Conservation (phyloP, 2,113 vertebrate species). For the Gymnogyps californianus region DNA sequence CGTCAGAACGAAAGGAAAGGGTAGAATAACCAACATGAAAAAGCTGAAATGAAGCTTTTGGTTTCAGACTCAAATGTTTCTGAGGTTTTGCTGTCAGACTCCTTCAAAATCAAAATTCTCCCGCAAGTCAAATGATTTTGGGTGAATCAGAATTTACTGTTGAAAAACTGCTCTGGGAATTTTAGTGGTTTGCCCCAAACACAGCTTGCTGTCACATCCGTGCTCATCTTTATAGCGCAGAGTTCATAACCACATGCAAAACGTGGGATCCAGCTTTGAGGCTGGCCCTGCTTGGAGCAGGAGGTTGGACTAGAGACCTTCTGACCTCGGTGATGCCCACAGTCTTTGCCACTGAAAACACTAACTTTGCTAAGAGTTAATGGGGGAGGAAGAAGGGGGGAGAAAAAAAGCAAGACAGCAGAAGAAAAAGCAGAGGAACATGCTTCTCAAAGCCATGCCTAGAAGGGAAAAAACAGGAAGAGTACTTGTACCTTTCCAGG, state of each 20-base stretch:
- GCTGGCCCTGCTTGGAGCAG: background rate
- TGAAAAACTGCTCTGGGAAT: background rate
- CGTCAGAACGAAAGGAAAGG: background rate
- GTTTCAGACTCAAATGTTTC: background rate
- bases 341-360: background rate
- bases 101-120: background rate
- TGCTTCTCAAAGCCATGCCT: background rate
- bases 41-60: background rate
- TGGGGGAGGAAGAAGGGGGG: background rate
- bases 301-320: background rate
- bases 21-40: background rate
- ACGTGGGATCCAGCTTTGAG: background rate
- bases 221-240: accelerated
- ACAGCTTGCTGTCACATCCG: background rate
- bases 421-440: background rate
- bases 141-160: background rate
- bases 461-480: background rate
- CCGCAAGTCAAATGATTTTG: background rate
- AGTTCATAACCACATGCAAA: background rate
- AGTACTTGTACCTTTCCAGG: background rate
- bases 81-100: background rate
- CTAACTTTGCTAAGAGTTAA: background rate
- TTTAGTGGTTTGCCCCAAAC: background rate
- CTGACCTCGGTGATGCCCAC: background rate
- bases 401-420: background rate